phyloP scores from a whole-genome alignment of 2,113 vertebrate species.

The Sterrhoptilus dennistouni region DNA sequence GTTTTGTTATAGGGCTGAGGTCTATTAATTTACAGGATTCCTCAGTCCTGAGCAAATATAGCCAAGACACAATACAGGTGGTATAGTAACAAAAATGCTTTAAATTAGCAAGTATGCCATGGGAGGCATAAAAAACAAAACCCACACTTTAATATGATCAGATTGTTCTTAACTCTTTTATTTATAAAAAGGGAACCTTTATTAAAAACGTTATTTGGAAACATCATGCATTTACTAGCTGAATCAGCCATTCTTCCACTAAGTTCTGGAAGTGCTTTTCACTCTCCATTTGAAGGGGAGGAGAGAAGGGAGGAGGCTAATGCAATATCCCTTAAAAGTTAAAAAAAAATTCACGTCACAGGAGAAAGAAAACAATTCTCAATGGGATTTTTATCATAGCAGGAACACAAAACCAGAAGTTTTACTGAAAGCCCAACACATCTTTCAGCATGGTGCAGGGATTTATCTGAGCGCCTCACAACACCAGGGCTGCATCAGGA shows the following conservation, averaged over 20 bases:
- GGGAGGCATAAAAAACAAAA: fast-evolving
- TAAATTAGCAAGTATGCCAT: background rate
- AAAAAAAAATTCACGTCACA: fast-evolving
- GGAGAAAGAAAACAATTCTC: background rate
- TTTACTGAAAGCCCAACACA: background rate
- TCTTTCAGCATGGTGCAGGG: background rate
- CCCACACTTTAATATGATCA: background rate
- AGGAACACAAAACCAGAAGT: background rate
- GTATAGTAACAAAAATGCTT: background rate
- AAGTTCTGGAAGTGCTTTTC: background rate
- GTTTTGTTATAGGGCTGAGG: background rate
- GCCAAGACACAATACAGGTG: background rate
- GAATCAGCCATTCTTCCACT: background rate
- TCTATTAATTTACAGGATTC: background rate
- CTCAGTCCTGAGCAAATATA: background rate
- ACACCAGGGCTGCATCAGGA: background rate
- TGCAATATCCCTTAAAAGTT: background rate
- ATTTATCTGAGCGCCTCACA: background rate
- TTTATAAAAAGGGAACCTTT: background rate
- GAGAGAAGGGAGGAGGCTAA: background rate
- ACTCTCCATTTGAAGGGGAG: background rate
- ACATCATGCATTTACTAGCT: background rate
- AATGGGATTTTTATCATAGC: background rate
- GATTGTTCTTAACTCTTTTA: background rate
- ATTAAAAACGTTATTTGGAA: background rate